Evolutionary conservation across 2,797 vertebrate genomes (phyloP).

Genomic region (Cossypha dichroa): DNA sequence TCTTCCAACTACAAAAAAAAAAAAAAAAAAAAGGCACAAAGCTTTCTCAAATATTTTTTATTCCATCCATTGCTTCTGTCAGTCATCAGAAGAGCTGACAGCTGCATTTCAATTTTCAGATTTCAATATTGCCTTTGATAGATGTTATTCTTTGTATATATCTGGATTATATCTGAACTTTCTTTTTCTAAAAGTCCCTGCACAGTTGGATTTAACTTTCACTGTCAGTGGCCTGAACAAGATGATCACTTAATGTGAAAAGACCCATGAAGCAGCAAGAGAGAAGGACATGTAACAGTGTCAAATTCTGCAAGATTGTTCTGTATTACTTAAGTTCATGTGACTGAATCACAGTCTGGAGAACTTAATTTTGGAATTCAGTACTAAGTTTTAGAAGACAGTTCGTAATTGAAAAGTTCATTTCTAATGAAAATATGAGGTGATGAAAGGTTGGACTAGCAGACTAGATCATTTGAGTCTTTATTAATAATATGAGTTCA

Average conservation of each 20-base stretch:
- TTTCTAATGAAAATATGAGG: conserved; percentile 70
- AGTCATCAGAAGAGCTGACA: conserved; percentile 35
- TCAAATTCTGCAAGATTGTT: conserved; percentile 6
- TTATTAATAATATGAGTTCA: conserved; percentile 78
- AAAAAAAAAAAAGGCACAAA: not conserved
- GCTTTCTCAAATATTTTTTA: conserved; percentile 37
- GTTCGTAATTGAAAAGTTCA: conserved; percentile 74
- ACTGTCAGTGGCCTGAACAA: conserved; percentile 41
- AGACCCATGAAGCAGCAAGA: conserved; percentile 4
- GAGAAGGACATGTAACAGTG: conserved; percentile 29
- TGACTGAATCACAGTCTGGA: conserved; percentile 43
- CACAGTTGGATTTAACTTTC: conserved; percentile 58
- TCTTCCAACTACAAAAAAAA: not conserved
- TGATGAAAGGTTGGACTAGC: conserved; percentile 75
- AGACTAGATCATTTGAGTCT: conserved; percentile 73
- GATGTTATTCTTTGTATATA: conserved; percentile 26
- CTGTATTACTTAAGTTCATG: conserved; percentile 22
- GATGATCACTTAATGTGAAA: conserved; percentile 29
- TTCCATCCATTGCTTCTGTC: not conserved
- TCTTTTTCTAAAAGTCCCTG: conserved; percentile 33
- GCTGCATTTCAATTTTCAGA: conserved; percentile 40
- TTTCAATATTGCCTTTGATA: conserved; percentile 51
- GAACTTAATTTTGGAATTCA: conserved; percentile 66
- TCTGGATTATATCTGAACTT: conserved; percentile 34
- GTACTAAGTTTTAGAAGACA: conserved; percentile 54